Base-by-base conservation (phyloP, 2,113 vertebrate genomes). In the Oryzias javanicus region DNA sequence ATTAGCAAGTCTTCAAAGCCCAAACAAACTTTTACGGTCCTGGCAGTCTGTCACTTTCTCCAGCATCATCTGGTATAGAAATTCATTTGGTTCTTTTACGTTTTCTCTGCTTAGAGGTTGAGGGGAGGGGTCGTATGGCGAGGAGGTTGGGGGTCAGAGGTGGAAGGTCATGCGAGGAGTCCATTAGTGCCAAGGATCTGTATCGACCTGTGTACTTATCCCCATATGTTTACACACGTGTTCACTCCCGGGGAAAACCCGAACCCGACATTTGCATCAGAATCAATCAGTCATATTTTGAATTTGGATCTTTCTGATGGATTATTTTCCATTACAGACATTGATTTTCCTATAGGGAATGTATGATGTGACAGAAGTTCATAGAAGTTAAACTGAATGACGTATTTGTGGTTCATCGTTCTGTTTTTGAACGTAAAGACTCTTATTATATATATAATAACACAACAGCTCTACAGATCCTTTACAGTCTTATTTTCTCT, bases 141-240 rank as follows among this genome's bases (percentile, higher is more conserved):
- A 60, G 49, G 47, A 50, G 69, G 63, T 64, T 4, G 63, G 42
- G 55, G 78, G 76, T 80, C 57, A 78, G 44, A 82, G 80, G 83
- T 80, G 24, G 72, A 64, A 77, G 86, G 84, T 78, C 84, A 84
- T 57, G 49, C 55, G 64, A 55, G 54, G 59, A 84, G 82, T 81
- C 77, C 88, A 86, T 89, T 89, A 88, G 71, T 62, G 72, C 16
- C 40, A 40, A 64, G 58, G 72, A 81, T 56, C 71, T 49, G 55
- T 80, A 82, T 83, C 81, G 87, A 89, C 70, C 78, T 74, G 72
- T 70, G 27, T 65, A 56, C 65, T 64, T 60, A 56, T 42, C 47
- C 49, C 59, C 79, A 74, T 74, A 51, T 82, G 71, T 55, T 67
- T 66, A 59, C 45, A 71, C 55, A 55, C 67, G 62, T 72, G 65